Conservation (phyloP, 2,888 invertebrate species). For the Cantharis lateralis region DNA sequence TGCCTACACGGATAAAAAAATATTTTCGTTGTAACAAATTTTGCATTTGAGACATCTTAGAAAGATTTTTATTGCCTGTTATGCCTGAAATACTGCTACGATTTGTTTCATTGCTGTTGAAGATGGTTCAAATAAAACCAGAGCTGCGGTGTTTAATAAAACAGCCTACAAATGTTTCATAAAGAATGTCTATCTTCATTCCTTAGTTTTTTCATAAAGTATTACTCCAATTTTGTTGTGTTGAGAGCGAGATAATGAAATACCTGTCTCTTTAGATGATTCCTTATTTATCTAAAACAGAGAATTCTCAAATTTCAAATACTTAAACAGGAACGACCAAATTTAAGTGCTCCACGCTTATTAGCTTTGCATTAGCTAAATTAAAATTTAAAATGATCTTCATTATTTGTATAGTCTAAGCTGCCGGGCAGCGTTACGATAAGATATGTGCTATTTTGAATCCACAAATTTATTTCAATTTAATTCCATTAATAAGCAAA, state of each 20-base stretch:
- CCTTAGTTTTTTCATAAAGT: neutral
- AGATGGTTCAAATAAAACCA: slow-evolving; percentile 10
- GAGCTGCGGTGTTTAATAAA: slow-evolving; percentile 9
- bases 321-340: neutral
- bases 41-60: slow-evolving; percentile 2
- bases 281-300: neutral
- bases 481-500: neutral
- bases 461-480: neutral
- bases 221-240: neutral
- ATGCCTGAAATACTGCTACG: slow-evolving; percentile 1
- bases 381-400: neutral
- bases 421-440: neutral
- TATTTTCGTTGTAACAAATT: slow-evolving; percentile 1
- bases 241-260: neutral
- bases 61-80: slow-evolving; percentile 1
- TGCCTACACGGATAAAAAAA: neutral
- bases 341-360: neutral
- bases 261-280: neutral
- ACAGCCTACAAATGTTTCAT: slow-evolving; percentile 6
- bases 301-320: neutral
- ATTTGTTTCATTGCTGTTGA: slow-evolving; percentile 3
- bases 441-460: neutral
- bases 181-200: slow-evolving; percentile 7
- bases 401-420: neutral
- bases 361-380: neutral